A percentile compares a stretch with the other conserved stretches of the same genome.
Conservation (phyloP, 2,797 vertebrate species). For the Brachymystax lenok region DNA sequence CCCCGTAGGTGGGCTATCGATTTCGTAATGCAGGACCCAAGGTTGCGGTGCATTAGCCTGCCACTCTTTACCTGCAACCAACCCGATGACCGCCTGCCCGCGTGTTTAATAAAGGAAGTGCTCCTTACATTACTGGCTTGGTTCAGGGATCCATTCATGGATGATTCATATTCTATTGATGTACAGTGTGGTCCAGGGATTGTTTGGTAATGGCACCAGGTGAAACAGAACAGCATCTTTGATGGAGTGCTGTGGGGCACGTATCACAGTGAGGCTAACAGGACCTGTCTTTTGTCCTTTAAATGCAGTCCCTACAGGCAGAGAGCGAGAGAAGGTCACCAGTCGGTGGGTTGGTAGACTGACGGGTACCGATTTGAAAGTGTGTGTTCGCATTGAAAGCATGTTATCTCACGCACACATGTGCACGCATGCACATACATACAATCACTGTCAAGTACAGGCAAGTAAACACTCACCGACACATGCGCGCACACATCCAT, state of each 20-base stretch:
- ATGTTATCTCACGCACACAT: background rate
- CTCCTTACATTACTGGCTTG: constrained; percentile 42
- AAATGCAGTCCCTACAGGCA: constrained; percentile 8
- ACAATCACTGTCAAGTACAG: background rate
- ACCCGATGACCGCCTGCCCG: constrained; percentile 20
- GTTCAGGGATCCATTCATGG: constrained; percentile 17
- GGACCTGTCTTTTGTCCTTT: background rate
- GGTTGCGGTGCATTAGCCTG: constrained; percentile 36
- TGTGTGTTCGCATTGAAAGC: background rate
- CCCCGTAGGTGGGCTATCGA: constrained; percentile 34
- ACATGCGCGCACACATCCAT: constrained; percentile 21
- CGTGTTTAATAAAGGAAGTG: constrained; percentile 39
- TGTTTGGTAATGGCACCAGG: constrained; percentile 35
- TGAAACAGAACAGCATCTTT: constrained; percentile 23
- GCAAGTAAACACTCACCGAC: background rate
- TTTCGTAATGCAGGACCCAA: constrained; percentile 40
- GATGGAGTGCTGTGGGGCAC: constrained; percentile 5
- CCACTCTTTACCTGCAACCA: constrained; percentile 14
- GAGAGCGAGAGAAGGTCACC: constrained; percentile 1
- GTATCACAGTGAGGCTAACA: constrained; percentile 9
- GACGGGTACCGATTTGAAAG: background rate
- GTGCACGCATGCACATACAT: background rate
- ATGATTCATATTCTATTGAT: constrained; percentile 39
- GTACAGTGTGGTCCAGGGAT: constrained; percentile 29
- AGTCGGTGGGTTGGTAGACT: background rate